phyloP scores from a whole-genome alignment of 2,888 invertebrate species.

The Tiliacea citrago region DNA sequence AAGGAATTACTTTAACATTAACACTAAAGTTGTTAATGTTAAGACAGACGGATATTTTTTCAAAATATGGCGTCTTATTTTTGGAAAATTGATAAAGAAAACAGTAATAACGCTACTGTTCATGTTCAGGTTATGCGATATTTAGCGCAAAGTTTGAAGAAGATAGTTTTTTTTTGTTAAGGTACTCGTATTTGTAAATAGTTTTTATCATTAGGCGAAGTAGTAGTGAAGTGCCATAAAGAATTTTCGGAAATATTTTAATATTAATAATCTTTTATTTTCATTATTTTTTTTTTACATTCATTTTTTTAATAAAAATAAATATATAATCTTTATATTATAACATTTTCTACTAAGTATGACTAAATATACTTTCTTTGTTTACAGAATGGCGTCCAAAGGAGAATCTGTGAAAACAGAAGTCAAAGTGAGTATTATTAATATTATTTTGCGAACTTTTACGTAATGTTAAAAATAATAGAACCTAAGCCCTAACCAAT shows the following conservation, averaged over 20 bases:
- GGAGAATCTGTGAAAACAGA: conserved; percentile 80
- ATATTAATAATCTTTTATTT: not conserved
- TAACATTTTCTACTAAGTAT: not conserved
- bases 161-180: not conserved
- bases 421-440: conserved; percentile 81
- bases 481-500: not conserved
- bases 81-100: conserved; percentile 21
- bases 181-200: not conserved
- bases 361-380: conserved; percentile 62
- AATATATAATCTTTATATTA: too few relatives aligned
- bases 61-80: conserved; percentile 31
- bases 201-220: not conserved
- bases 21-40: conserved; percentile 23
- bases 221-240: not conserved
- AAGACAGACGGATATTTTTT: not conserved
- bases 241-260: too few relatives aligned
- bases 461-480: not conserved
- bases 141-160: not conserved
- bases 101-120: not conserved
- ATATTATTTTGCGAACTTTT: not conserved
- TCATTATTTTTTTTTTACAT: too few relatives aligned
- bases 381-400: conserved; percentile 83
- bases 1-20: conserved; percentile 10
- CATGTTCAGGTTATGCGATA: conserved; percentile 1
- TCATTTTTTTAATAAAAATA: not conserved